These are phyloP conservation scores for Drosophila santomea DNA, from an alignment of 1,140 invertebrate species.

Conservation along the genomic window DNA sequence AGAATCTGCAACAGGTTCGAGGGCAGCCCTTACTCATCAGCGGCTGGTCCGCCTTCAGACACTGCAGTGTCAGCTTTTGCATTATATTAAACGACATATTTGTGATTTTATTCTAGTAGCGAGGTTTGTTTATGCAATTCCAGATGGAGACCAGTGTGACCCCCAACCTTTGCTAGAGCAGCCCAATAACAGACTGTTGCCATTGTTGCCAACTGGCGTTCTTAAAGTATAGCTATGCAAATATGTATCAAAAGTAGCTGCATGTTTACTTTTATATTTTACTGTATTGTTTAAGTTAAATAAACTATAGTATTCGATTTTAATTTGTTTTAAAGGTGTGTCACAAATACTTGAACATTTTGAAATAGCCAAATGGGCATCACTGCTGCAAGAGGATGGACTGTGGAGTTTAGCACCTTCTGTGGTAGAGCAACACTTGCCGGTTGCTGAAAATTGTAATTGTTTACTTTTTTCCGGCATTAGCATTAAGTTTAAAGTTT, in stretches of 20 bases:
- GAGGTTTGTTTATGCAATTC: constrained; percentile 70
- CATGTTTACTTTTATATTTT: too few relatives aligned
- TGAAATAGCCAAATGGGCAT: too few relatives aligned
- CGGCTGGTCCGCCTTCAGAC: constrained; percentile 74
- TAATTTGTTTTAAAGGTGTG: too few relatives aligned
- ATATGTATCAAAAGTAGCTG: too few relatives aligned
- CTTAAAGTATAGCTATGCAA: background rate
- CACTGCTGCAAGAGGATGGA: background rate
- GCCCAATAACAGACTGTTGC: background rate
- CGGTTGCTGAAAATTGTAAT: constrained; percentile 8
- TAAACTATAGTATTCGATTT: too few relatives aligned
- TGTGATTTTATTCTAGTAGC: constrained; percentile 8
- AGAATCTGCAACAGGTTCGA: rapidly evolving
- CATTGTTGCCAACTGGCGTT: background rate
- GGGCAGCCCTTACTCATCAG: constrained; percentile 59
- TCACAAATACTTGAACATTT: too few relatives aligned
- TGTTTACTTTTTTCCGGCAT: constrained; percentile 14
- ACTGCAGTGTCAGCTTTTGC: constrained; percentile 73
- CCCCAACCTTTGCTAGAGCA: background rate
- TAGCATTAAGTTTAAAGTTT: constrained; percentile 34
- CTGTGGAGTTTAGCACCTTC: background rate
- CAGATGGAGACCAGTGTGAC: constrained; percentile 1
- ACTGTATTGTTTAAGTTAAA: too few relatives aligned
- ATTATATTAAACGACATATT: constrained; percentile 76
- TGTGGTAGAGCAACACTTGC: background rate